Conservation (phyloP, 2,113 vertebrate genomes). For the Periophthalmus modestus region DNA sequence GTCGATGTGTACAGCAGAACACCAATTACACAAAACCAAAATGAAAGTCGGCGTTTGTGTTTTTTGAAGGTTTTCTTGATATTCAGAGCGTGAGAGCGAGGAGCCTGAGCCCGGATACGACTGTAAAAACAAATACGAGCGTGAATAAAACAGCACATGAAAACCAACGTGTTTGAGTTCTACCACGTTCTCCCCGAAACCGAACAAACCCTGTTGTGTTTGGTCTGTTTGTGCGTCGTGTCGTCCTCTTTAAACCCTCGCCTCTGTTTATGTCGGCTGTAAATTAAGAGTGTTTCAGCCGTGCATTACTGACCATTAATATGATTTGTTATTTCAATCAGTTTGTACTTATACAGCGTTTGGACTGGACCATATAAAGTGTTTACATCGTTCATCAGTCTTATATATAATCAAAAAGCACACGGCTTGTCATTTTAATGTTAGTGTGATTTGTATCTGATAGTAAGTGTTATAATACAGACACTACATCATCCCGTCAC, state of each 20-base stretch:
- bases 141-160: no score
- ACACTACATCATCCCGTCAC: neutral
- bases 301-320: neutral
- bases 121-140: neutral
- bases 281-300: neutral
- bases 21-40: no score
- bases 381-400: neutral
- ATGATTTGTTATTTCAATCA: slow-evolving; percentile 10
- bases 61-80: no score
- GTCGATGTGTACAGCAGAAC: no score
- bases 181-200: neutral
- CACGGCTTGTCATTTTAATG: neutral
- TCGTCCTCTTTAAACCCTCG: neutral
- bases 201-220: neutral
- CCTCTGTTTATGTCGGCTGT: neutral
- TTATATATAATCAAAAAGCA: neutral
- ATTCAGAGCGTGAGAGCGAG: no score
- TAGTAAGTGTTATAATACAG: neutral
- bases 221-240: neutral
- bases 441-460: neutral
- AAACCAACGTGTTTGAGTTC: neutral
- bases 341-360: neutral
- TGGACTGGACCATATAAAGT: neutral
- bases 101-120: neutral
- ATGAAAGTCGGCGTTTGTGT: neutral